These are phyloP conservation scores for Cathartes aura DNA, from an alignment of 2,113 vertebrate species.

Conservation along the genomic window DNA sequence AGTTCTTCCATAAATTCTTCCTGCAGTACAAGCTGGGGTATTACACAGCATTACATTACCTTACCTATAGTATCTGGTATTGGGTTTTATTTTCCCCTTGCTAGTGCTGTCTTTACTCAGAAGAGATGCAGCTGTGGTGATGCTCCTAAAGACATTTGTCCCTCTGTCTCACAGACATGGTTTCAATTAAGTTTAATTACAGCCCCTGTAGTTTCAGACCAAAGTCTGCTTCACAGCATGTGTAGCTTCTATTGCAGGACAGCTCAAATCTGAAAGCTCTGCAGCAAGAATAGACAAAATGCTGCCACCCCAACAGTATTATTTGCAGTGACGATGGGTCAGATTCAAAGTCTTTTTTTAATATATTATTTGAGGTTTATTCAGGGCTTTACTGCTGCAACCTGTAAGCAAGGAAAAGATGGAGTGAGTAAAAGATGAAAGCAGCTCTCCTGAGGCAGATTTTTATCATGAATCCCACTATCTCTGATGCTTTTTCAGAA, in stretches of 20 bases:
- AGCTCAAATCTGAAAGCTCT: constrained; percentile 25
- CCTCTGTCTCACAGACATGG: constrained; percentile 25
- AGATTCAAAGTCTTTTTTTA: background rate
- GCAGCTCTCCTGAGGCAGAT: background rate
- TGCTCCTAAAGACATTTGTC: constrained; percentile 45
- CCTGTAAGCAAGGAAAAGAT: constrained; percentile 23
- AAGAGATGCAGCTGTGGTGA: constrained; percentile 6
- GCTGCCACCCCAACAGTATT: background rate
- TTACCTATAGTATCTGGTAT: background rate
- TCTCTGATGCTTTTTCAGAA: constrained; percentile 10
- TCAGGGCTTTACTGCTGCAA: background rate
- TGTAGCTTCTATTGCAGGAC: constrained; percentile 4
- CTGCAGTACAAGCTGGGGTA: background rate
- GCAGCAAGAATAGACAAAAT: background rate
- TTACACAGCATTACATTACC: background rate
- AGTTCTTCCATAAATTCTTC: background rate
- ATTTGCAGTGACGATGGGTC: background rate
- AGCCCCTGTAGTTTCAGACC: constrained; percentile 38
- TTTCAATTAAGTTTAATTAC: constrained; percentile 60
- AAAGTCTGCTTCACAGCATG: constrained; percentile 34
- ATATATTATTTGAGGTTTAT: background rate
- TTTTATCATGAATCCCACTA: constrained; percentile 14
- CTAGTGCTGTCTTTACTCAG: background rate
- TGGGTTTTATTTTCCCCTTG: background rate
- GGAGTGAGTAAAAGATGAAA: constrained; percentile 31